Conservation (phyloP, 2,888 invertebrate species). For the Polyommatus iphigenia region DNA sequence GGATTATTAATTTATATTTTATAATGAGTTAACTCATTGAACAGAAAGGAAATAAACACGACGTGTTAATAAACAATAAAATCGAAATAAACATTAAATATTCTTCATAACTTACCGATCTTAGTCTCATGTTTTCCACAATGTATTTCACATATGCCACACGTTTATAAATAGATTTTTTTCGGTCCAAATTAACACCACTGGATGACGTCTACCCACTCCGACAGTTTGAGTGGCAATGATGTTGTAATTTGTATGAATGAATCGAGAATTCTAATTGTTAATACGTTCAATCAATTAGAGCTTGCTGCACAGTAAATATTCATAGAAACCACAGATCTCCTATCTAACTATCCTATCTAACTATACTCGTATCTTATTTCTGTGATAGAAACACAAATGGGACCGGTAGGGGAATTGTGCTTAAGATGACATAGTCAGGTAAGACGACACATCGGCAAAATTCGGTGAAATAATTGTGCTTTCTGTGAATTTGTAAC, state of each 20-base stretch:
- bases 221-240: constrained; percentile 31
- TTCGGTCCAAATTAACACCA: constrained; percentile 15
- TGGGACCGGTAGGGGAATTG: too few species aligned
- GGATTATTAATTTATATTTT: neutral
- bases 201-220: constrained; percentile 30
- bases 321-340: neutral
- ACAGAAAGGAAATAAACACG: neutral
- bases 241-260: constrained; percentile 7
- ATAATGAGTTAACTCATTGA: neutral
- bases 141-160: neutral
- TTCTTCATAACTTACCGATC: neutral
- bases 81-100: neutral
- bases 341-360: too few species aligned
- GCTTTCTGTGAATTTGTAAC: too few species aligned
- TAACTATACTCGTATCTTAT: too few species aligned
- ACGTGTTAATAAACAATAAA: neutral
- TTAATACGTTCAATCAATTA: constrained; percentile 10
- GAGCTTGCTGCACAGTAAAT: neutral
- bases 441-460: too few species aligned
- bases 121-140: neutral
- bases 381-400: too few species aligned
- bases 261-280: constrained; percentile 12
- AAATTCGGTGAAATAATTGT: too few species aligned
- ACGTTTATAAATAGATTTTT: constrained; percentile 25
- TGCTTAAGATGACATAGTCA: too few species aligned